Evolutionary conservation across 2,113 vertebrate genomes (phyloP).

Genomic region (Mesembrinibis cayennensis): DNA sequence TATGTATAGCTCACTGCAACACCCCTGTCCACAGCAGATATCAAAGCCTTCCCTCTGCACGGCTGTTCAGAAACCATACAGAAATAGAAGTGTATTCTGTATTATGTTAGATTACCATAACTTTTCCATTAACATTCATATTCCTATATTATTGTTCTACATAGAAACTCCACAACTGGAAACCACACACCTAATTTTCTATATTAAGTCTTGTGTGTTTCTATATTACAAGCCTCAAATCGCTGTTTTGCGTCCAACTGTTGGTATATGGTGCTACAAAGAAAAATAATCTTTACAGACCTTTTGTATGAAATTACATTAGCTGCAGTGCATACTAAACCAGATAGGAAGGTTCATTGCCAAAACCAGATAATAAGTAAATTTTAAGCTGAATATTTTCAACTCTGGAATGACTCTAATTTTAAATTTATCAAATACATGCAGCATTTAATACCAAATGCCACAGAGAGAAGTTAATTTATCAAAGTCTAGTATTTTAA

Average conservation of each 20-base stretch:
- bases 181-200: too few species aligned
- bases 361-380: slow-evolving; percentile 15
- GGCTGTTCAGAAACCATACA: background rate
- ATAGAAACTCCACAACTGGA: background rate
- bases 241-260: background rate
- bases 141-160: background rate
- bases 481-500: slow-evolving; percentile 53
- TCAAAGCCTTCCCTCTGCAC: background rate
- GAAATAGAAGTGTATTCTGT: background rate
- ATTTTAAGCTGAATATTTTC: background rate
- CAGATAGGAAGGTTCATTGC: background rate
- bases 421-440: slow-evolving; percentile 12
- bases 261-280: background rate
- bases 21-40: background rate
- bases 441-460: slow-evolving; percentile 24
- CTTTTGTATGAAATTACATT: background rate
- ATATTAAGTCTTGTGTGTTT: background rate
- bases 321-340: background rate
- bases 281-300: background rate
- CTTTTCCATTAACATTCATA: background rate
- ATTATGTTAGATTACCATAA: background rate
- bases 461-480: slow-evolving; percentile 19
- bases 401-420: background rate
- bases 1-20: background rate
- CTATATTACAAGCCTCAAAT: background rate